Base-by-base conservation (phyloP, 2,113 vertebrate species). In the Numida meleagris region DNA sequence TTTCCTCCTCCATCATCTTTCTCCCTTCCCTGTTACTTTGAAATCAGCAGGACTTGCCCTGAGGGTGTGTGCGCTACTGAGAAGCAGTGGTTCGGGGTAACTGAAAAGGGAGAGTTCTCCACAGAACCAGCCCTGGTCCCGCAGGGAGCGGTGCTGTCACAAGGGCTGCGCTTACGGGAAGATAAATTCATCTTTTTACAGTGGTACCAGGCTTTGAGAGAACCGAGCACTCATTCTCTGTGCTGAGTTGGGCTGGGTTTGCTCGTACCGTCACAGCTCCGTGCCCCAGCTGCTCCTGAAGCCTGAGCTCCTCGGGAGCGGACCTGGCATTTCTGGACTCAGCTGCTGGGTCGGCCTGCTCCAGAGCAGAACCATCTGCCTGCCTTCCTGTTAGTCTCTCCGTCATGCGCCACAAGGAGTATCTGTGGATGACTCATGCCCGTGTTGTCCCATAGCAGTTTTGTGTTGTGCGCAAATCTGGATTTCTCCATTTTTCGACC, bases 1-100 rank as follows among this genome's bases (percentile, higher is more conserved):
- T 31, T 91, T 58, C 24, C 7, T 68, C 21, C 48, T 76, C 38
- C 9, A 4, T 62, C 7, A 1, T 59, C 61, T 74, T 86, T 71
- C 43, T 88, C 34, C 21, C 2, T 84, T 65, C n/a, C 36, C n/a
- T 85, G 14, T 77, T 92, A 34, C 33, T 89, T 75, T 42, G 43
- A 73, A 83, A 65, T 15, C 38, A 73, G 0, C 9, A n/a, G 40
- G 46, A 12, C 33, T 89, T 53, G 38, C 76, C 38, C 29, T 5
- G 0, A 0, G 73, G 42, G 9, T 51, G 45, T 42, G 11, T 38
- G 34, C 2, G 1, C 36, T 51, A 33, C 43, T 27, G 29, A 58
- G 58, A 40, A 76, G 58, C 23, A 33, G 71, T 36, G 38, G 6
- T 67, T 74, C 63, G 70, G 48, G 55, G 48, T 9, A 65, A 29